phyloP scores from a whole-genome alignment of 1,140 invertebrate genomes.

The Lucilia cuprina region DNA sequence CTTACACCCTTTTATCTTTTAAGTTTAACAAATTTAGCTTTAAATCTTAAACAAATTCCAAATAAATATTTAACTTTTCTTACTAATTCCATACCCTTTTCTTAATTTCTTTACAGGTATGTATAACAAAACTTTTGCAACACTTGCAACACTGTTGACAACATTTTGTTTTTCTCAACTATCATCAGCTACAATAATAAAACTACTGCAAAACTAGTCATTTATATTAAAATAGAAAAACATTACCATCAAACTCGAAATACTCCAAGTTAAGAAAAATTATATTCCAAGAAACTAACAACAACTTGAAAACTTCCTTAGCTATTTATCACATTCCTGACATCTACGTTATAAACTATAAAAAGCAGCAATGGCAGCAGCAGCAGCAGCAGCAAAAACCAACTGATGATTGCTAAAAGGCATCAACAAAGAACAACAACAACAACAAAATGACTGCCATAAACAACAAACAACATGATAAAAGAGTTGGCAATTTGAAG shows the following conservation, averaged over 20 bases:
- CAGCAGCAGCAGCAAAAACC: neutral
- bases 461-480: conserved; percentile 24
- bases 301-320: conserved; percentile 15
- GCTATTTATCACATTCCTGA: conserved; percentile 18
- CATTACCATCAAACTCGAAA: neutral
- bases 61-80: neutral
- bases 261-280: neutral
- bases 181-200: neutral
- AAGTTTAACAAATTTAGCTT: no score
- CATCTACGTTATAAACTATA: neutral
- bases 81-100: neutral
- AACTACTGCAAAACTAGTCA: neutral
- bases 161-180: neutral
- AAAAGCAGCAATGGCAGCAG: neutral
- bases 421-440: neutral
- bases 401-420: conserved; percentile 21
- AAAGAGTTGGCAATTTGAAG: conserved; percentile 33
- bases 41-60: neutral
- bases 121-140: neutral
- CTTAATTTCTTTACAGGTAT: conserved; percentile 10
- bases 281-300: neutral
- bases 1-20: no score
- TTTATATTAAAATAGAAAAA: no score
- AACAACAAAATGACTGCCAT: neutral
- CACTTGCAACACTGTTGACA: conserved; percentile 25